These are phyloP conservation scores for Theocolax elegans DNA, from an alignment of 1,140 invertebrate species.

Conservation along the genomic window DNA sequence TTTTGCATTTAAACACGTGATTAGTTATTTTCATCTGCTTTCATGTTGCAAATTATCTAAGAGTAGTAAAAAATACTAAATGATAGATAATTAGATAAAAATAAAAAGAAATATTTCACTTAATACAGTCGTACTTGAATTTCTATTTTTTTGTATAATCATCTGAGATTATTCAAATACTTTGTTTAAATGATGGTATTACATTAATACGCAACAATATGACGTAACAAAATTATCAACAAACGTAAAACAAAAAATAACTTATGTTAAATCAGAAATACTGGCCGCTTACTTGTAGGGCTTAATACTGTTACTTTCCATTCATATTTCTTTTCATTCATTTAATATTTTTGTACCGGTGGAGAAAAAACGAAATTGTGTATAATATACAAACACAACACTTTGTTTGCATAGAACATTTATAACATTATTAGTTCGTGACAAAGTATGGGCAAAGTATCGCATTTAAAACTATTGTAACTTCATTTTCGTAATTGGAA, in stretches of 20 bases:
- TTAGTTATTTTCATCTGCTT: conserved; percentile 2
- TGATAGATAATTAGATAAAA: background rate
- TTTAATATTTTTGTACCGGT: background rate
- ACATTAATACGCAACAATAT: too few species aligned
- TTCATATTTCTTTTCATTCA: conserved; percentile 12
- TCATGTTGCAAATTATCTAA: too few species aligned
- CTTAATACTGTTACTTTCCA: conserved; percentile 34
- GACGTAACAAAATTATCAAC: background rate
- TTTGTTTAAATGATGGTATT: too few species aligned
- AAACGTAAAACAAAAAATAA: conserved; percentile 6
- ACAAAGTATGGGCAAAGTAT: too few species aligned
- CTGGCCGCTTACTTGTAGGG: conserved; percentile 8
- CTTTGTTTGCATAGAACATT: too few species aligned
- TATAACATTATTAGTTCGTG: too few species aligned
- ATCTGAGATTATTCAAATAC: too few species aligned
- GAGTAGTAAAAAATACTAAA: background rate
- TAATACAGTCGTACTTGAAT: background rate
- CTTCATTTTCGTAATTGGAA: too few species aligned
- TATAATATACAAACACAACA: too few species aligned
- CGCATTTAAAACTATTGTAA: too few species aligned
- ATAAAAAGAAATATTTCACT: background rate
- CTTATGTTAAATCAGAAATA: conserved; percentile 18
- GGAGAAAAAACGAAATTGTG: too few species aligned
- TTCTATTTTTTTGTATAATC: too few species aligned
- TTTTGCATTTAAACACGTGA: conserved; percentile 5